phyloP scores from a whole-genome alignment of 2,888 invertebrate genomes.

The Heliothis peltigera region DNA sequence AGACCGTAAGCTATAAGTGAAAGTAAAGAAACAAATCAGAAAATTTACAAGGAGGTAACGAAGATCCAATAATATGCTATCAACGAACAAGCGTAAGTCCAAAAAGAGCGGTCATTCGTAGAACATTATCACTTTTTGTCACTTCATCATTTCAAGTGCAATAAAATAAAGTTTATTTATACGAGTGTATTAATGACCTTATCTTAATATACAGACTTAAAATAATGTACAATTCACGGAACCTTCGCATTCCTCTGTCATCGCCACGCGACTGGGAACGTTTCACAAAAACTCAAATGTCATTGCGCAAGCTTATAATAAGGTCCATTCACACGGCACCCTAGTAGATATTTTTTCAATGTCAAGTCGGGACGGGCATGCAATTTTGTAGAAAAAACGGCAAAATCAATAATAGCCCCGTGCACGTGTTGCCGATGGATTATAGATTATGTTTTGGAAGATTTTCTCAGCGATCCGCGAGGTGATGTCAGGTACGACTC shows the following conservation, averaged over 20 bases:
- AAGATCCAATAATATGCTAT: slow-evolving; percentile 42
- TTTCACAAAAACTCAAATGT: slow-evolving; percentile 83
- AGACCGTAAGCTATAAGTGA: no score
- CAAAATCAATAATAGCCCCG: slow-evolving; percentile 88
- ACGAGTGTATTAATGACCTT: slow-evolving; percentile 49
- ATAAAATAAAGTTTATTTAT: slow-evolving; percentile 51
- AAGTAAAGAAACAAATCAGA: no score
- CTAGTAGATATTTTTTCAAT: slow-evolving; percentile 84
- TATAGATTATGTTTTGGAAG: slow-evolving; percentile 87
- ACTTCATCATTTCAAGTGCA: slow-evolving; percentile 44
- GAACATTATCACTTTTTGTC: slow-evolving; percentile 41
- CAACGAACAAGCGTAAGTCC: slow-evolving; percentile 27
- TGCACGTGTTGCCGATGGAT: slow-evolving; percentile 89
- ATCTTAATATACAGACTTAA: slow-evolving; percentile 48
- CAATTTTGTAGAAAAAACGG: slow-evolving; percentile 89
- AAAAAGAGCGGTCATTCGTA: slow-evolving; percentile 29
- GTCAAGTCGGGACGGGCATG: slow-evolving; percentile 83
- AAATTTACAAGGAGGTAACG: no score
- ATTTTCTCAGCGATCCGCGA: slow-evolving; percentile 85
- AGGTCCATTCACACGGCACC: slow-evolving; percentile 86
- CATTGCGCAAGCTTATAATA: slow-evolving; percentile 89
- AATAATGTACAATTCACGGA: slow-evolving; percentile 58
- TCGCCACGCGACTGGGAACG: slow-evolving; percentile 81
- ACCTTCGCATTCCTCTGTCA: slow-evolving; percentile 68
- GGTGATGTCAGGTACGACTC: slow-evolving; percentile 81